phyloP scores from a whole-genome alignment of 2,888 invertebrate genomes.

The Patella ulyssiponensis region DNA sequence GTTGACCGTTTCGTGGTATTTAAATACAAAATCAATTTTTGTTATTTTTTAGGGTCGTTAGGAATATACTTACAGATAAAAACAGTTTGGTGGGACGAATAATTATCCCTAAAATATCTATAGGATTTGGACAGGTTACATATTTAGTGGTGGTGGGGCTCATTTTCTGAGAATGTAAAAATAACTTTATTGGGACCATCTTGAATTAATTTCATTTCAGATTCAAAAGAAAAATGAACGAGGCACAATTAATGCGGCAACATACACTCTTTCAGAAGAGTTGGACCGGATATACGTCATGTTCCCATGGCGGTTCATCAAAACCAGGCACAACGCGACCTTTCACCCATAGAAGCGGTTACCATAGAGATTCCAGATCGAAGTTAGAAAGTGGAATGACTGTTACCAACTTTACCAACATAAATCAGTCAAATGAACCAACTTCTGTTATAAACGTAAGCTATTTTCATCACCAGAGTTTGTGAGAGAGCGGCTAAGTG shows the following conservation, averaged over 20 bases:
- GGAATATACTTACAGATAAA: too few relatives aligned
- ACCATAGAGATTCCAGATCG: background rate
- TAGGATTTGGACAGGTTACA: too few relatives aligned
- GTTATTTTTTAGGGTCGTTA: too few relatives aligned
- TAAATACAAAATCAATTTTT: too few relatives aligned
- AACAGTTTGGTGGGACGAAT: too few relatives aligned
- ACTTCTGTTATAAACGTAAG: background rate
- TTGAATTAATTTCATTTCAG: background rate
- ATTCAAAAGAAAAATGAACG: conserved; percentile 20
- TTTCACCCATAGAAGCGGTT: background rate
- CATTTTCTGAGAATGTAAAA: too few relatives aligned
- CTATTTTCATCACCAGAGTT: background rate
- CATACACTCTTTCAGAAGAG: conserved; percentile 46
- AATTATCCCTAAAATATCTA: too few relatives aligned
- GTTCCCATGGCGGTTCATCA: conserved; percentile 13
- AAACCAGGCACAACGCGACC: background rate
- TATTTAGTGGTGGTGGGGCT: too few relatives aligned
- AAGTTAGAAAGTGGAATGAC: background rate
- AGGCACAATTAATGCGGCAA: conserved; percentile 37
- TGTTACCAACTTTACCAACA: background rate
- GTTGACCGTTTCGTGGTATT: too few relatives aligned
- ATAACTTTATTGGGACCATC: too few relatives aligned
- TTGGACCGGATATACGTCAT: conserved; percentile 28
- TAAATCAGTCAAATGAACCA: background rate
- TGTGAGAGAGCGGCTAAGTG: background rate